Conservation (phyloP, 1,140 invertebrate species). For the Mizuhopecten yessoensis region DNA sequence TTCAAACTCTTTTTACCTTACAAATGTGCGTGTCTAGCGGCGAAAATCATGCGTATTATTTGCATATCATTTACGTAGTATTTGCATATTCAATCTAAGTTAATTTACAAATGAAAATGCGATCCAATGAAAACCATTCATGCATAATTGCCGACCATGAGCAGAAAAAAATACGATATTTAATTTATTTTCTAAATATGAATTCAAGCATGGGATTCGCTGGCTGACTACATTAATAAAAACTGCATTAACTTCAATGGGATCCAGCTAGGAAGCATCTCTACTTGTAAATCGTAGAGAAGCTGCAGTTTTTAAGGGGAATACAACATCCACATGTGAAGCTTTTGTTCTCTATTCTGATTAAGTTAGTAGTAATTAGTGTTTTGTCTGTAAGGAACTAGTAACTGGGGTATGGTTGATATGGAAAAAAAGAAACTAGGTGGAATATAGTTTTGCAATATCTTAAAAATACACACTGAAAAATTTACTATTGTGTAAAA, state of each 20-base stretch:
- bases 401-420: no score
- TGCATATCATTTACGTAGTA: not conserved
- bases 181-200: not conserved
- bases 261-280: not conserved
- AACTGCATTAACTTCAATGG: not conserved
- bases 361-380: no score
- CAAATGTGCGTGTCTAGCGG: not conserved
- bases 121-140: constrained; percentile 11
- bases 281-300: not conserved
- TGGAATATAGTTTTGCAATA: no score
- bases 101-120: not conserved
- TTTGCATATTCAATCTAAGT: not conserved
- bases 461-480: no score
- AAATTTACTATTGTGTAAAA: no score
- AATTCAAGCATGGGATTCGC: not conserved
- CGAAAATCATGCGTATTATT: not conserved
- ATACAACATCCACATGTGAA: no score
- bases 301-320: no score
- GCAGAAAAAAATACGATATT: not conserved
- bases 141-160: not conserved
- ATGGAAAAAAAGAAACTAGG: no score
- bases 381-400: no score
- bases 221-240: not conserved
- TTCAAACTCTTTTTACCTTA: not conserved
- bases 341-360: no score